Evolutionary conservation across 2,888 invertebrate species (phyloP), one percentile per base, ranked within the genome.

Genomic region (Fragum fragum): DNA sequence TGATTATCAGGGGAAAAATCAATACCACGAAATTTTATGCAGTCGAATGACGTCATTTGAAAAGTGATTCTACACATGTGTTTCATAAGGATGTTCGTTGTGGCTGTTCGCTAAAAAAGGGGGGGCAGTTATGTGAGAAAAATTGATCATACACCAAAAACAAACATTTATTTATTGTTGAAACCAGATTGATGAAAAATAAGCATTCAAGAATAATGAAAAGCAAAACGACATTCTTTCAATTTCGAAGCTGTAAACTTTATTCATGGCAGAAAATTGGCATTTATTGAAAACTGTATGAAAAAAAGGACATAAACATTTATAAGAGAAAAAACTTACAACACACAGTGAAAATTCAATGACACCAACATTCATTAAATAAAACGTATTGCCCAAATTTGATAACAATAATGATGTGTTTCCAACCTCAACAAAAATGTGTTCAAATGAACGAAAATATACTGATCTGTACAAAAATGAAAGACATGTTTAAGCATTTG

Each of bases 201-300:
- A n/a, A n/a, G n/a, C n/a, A n/a, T n/a, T n/a, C n/a, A 39, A 39
- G 14, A 6, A 39, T 39, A 39, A 39, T 39, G 39, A 39, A 39
- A 39, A 39, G 39, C n/a, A 39, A 9, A 39, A 39, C 39, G 14
- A 39, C 14, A 39, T 14, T 6, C 7, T 39, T 39, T 47, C 16
- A 47, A 9, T 47, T 47, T 47, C 29, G 29, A 61, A 61, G 61
- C 61, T 61, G 61, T 66, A 66, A 66, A 42, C 36, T 66, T 39
- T 66, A 66, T 66, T 42, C 36, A 9, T 42, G 28, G 66, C 66
- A 42, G 66, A 66, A 66, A 66, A 39, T 32, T 66, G 66, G 66
- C 66, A 66, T 66, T 66, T 66, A 66, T 66, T 66, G 66, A 66
- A 66, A 66, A 61, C 16, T 42, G 42, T 42, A 42, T 66, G 66